Evolutionary conservation across 1,140 invertebrate genomes (phyloP).

Genomic region (Teleogryllus occipitalis): DNA sequence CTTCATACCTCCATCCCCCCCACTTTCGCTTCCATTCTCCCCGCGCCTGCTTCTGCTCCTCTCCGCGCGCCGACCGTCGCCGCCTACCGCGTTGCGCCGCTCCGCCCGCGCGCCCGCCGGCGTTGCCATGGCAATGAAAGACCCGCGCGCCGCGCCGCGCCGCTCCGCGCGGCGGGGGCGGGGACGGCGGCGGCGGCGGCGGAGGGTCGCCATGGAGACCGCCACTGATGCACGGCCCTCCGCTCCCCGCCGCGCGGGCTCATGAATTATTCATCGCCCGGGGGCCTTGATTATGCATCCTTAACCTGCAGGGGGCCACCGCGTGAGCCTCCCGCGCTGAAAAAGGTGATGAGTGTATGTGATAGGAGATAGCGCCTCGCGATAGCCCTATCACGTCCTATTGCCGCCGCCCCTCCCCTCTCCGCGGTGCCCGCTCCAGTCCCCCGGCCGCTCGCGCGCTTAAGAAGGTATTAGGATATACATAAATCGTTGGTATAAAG

Average conservation of each 20-base stretch:
- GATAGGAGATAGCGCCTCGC: background rate
- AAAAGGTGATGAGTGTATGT: background rate
- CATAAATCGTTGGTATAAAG: background rate
- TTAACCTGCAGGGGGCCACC: background rate
- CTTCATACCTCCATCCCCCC: no score
- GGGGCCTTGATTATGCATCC: background rate
- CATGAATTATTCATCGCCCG: background rate
- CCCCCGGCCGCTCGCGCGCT: background rate
- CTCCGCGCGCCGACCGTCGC: background rate
- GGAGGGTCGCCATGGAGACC: background rate
- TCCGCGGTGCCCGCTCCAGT: background rate
- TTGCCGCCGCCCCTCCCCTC: background rate
- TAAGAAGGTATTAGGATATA: background rate
- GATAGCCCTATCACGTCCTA: background rate
- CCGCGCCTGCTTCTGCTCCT: background rate
- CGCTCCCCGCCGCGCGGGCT: background rate
- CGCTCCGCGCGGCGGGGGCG: no score
- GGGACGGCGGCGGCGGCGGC: no score
- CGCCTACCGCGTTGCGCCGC: background rate
- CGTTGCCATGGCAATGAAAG: background rate
- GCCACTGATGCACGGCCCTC: background rate
- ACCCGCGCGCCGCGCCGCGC: no score
- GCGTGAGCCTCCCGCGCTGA: background rate
- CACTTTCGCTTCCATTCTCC: background rate
- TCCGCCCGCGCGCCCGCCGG: no score